These are phyloP conservation scores for Tinamus major DNA, from an alignment of 2,797 vertebrate species.

Conservation along the genomic window DNA sequence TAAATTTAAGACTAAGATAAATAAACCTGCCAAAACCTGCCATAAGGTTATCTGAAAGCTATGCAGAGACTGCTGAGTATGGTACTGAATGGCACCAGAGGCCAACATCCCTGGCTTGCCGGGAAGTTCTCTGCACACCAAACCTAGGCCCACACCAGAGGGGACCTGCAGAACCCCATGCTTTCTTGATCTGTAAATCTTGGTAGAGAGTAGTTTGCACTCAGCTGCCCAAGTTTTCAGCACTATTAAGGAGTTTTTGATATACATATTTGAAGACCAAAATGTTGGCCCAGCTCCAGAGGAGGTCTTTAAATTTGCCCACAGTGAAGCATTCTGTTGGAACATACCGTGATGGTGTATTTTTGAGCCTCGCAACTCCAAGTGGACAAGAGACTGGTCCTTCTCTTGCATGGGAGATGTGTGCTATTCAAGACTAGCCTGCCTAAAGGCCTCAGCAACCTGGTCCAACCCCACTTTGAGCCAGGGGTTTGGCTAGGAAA, in stretches of 20 bases:
- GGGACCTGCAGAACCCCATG: not conserved
- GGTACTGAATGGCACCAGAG: not conserved
- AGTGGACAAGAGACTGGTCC: not conserved
- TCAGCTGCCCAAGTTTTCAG: not conserved
- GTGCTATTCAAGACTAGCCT: not conserved
- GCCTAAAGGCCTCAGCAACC: not conserved
- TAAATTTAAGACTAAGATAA: too few relatives aligned
- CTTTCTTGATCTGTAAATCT: not conserved
- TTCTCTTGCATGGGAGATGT: not conserved
- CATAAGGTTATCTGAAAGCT: not conserved
- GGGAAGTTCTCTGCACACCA: not conserved
- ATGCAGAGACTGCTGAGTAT: not conserved
- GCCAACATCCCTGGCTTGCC: not conserved
- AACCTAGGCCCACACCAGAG: not conserved
- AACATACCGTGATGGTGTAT: not conserved
- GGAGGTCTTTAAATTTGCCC: rapidly evolving
- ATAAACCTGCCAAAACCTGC: not conserved
- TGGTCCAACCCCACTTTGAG: not conserved
- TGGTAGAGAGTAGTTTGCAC: not conserved
- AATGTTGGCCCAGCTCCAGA: not conserved
- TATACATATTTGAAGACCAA: not conserved
- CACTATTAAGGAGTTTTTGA: not conserved
- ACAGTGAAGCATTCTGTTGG: not conserved
- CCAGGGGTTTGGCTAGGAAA: not conserved
- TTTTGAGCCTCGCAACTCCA: not conserved